A percentile compares a stretch with the other conserved stretches of the same genome.
These are phyloP conservation scores for Equus przewalskii DNA, from an alignment of 2,113 vertebrate genomes.

Conservation along the genomic window DNA sequence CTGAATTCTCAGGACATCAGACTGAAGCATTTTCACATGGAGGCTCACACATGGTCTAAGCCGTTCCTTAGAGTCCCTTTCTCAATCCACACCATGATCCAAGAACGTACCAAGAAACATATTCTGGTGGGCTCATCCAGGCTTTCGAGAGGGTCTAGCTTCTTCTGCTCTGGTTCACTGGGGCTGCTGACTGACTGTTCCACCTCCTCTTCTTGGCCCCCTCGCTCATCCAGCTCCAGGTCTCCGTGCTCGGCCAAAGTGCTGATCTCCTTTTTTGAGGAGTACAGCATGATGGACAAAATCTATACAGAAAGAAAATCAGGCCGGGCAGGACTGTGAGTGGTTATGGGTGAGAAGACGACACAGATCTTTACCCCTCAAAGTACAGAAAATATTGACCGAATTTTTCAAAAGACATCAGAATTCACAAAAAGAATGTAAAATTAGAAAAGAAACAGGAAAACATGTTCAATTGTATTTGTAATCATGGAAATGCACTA, in stretches of 20 bases:
- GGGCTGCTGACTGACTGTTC: constrained; percentile 85
- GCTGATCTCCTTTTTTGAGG: constrained; percentile 95
- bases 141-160: constrained; percentile 94
- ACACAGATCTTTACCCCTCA: background rate
- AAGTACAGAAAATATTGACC: background rate
- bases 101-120: constrained; percentile 94
- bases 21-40: background rate
- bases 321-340: background rate
- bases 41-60: background rate
- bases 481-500: background rate
- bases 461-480: background rate
- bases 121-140: constrained; percentile 98
- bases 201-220: constrained; percentile 92
- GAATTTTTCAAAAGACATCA: background rate
- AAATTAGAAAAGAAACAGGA: constrained; percentile 17
- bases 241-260: constrained; percentile 91
- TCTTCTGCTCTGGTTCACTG: constrained; percentile 90
- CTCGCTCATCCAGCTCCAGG: constrained; percentile 88
- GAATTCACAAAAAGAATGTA: background rate
- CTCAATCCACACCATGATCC: background rate
- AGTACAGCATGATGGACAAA: constrained; percentile 98
- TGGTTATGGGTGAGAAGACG: background rate
- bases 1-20: background rate
- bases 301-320: constrained; percentile 85
- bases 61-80: background rate